A percentile compares a stretch with the other conserved stretches of the same genome.
Evolutionary conservation across 2,888 invertebrate genomes (phyloP).

Genomic region (Caenorhabditis becei): DNA sequence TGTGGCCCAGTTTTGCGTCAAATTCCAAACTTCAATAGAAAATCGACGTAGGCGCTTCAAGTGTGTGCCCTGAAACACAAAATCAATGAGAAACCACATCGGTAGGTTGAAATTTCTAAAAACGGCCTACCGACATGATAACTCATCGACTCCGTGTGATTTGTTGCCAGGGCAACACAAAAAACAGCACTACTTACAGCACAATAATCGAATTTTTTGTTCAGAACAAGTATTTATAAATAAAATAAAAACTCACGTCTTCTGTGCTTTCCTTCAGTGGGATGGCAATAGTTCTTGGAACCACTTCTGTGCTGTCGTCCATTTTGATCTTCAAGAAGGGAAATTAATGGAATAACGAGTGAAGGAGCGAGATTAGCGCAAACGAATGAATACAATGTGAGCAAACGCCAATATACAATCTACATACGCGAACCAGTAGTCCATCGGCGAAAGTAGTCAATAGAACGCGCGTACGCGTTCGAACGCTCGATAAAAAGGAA

Average conservation of each 20-base stretch:
- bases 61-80: constrained; percentile 61
- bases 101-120: constrained; percentile 31
- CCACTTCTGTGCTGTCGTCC: constrained; percentile 2
- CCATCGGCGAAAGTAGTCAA: too few species aligned
- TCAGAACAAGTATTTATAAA: neutral
- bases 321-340: neutral
- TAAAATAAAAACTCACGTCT: constrained; percentile 68
- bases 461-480: too few species aligned
- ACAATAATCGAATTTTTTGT: constrained; percentile 19
- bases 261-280: constrained; percentile 74
- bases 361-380: neutral
- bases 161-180: too few species aligned
- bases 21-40: constrained; percentile 73
- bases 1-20: constrained; percentile 70
- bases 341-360: neutral
- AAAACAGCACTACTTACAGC: constrained; percentile 1
- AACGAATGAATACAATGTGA: neutral
- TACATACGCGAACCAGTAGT: too few species aligned
- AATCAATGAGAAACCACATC: constrained; percentile 52
- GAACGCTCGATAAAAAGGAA: too few species aligned
- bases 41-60: constrained; percentile 67
- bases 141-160: constrained; percentile 21
- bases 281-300: constrained; percentile 66
- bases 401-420: neutral
- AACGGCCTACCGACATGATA: constrained; percentile 45